Evolutionary conservation across 2,113 vertebrate genomes (phyloP), one percentile per base, ranked within the genome.

Genomic region (Ailurus styani): DNA sequence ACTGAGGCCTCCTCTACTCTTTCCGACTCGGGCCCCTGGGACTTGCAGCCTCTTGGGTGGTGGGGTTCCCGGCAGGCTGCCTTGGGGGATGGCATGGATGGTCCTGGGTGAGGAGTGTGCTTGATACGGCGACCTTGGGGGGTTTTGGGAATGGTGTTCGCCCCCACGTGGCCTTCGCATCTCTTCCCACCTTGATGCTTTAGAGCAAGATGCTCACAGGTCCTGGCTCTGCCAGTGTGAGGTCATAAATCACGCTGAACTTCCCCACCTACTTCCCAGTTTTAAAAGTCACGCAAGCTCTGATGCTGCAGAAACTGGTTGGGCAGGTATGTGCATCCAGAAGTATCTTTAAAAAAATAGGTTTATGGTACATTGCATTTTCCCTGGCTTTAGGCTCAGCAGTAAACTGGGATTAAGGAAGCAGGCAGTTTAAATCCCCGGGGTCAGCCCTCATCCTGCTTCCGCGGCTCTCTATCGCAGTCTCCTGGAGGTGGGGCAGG

Each of bases 281-380:
- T 87, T 89, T 91, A 54, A 83, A 89, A 83, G 64, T 68, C 55
- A 5, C 21, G 2, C 21, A n/a, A 34, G 34, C 54, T 78, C 57
- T 60, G 54, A 73, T 62, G n/a, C 47, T 87, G 17, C n/a, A 6
- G 4, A 31, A 50, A 13, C 37, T 20, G 40, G 20, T 60, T 12
- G 1, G 70, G 18, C 37, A 68, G 34, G 40, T 52, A 20, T 0
- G 0, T 17, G 34, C 54, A 40, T 88, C 77, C 29, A 12, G 82
- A 95, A 64, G 70, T 72, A 27, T 78, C 85, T 97, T 77, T 68
- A 15, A 17, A 77, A 55, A 82, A 42, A 29, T 4, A 68, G 70
- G 37, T 47, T 29, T 84, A 12, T 50, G 81, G 81, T 57, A 29
- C 20, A 14, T 18, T 17, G 27, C 17, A 0, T 55, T 60, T 83